Conservation (phyloP, 1,140 invertebrate genomes). For the Stegodyphus dumicola region DNA sequence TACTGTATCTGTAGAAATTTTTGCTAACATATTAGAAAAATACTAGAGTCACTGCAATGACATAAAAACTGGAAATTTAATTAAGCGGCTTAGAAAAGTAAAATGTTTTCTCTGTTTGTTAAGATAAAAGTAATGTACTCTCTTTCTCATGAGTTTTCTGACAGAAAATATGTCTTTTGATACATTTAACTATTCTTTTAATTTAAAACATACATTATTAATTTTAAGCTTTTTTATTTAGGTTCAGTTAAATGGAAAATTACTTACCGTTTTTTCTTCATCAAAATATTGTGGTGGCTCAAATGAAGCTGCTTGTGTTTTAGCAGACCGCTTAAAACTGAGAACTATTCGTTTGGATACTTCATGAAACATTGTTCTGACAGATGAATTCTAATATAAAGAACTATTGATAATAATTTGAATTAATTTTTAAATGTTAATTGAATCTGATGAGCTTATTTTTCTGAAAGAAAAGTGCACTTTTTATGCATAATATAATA, state of each 20-base stretch:
- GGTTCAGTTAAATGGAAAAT: slow-evolving; percentile 74
- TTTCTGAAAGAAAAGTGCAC: slow-evolving; percentile 7
- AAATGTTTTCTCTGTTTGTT: too few species aligned
- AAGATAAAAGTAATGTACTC: not conserved
- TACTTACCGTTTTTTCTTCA: slow-evolving; percentile 78
- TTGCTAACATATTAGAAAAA: too few species aligned
- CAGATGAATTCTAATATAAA: not conserved
- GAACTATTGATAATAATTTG: too few species aligned
- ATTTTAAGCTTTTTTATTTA: slow-evolving; percentile 61
- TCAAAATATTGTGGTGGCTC: slow-evolving; percentile 76
- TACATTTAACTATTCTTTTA: not conserved
- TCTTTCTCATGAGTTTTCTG: not conserved
- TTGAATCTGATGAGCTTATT: slow-evolving; percentile 42
- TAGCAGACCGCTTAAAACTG: slow-evolving; percentile 73
- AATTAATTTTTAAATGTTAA: not conserved
- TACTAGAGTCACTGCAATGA: too few species aligned
- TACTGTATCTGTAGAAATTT: too few species aligned
- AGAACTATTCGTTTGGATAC: slow-evolving; percentile 74
- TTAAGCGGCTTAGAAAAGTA: too few species aligned
- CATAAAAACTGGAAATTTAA: too few species aligned
- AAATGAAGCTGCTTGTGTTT: slow-evolving; percentile 77
- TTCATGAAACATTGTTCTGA: slow-evolving; percentile 57
- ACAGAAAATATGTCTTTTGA: not conserved
- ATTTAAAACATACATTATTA: not conserved
- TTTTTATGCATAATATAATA: not conserved